Evolutionary conservation across 2,113 vertebrate species (phyloP), one percentile per base, ranked within the genome.

Genomic region (Sebastes schlegelii): DNA sequence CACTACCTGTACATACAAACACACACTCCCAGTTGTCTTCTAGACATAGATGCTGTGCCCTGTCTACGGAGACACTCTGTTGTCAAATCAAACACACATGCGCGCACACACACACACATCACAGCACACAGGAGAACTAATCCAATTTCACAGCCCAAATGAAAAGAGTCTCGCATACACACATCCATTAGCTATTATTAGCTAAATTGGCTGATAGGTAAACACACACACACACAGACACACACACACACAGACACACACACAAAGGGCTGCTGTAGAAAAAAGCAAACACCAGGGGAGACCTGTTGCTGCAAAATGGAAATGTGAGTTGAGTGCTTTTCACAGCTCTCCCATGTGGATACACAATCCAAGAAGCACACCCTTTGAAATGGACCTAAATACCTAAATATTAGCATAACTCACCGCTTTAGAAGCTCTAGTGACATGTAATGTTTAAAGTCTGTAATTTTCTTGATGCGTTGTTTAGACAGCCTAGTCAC

Each of bases 141-240:
- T 90, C 60, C 5, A 49, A 89, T 91, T 91, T 91, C 79, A 90
- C 82, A 87, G 81, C 54, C 6, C 72, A 62, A 81, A 88, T 85
- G 65, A 75, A 82, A 55, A 70, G 61, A 77, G 82, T 75, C 82
- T 77, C 65, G 40, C 62, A 80, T 86, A 65, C 57, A 72, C 68
- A 66, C 74, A 83, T 83, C 80, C 73, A 81, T 91, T 88, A 88
- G 79, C 67, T 88, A 88, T 85, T 84, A 90, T 86, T 82, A 84
- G 80, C 45, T 75, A 74, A 87, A 80, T 8, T 43, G 58, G 58
- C 62, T 87, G 77, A 90, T 83, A 65, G 78, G 82, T 86, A 75
- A 85, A 65, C 42, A 21, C 19, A 65, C 62, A 60, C 58, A 54
- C 52, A 55, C 52, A 55, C 52, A n/a, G 7, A 52, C 49, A 52